Conservation (phyloP, 2,113 vertebrate genomes). For the Mobula hypostoma region DNA sequence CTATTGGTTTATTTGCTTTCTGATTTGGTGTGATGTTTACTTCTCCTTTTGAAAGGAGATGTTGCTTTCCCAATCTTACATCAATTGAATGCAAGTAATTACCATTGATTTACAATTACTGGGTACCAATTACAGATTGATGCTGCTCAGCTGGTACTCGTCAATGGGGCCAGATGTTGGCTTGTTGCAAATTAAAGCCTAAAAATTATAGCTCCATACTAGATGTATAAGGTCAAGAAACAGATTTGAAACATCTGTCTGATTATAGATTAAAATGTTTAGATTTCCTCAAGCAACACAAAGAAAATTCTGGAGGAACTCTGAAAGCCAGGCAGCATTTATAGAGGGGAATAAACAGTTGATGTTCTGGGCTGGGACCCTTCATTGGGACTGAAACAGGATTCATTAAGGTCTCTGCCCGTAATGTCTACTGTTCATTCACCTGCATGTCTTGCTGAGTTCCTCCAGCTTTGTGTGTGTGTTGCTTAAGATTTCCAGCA, state of each 20-base stretch:
- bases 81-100: background rate
- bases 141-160: background rate
- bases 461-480: too few species aligned
- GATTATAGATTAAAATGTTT: background rate
- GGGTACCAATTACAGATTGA: background rate
- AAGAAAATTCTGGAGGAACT: too few species aligned
- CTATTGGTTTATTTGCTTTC: background rate
- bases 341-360: too few species aligned
- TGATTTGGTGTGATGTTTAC: background rate
- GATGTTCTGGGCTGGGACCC: too few species aligned
- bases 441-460: too few species aligned
- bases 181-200: background rate
- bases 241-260: background rate
- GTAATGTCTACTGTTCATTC: too few species aligned
- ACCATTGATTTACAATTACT: background rate
- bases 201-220: background rate
- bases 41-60: background rate
- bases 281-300: background rate
- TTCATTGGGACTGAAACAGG: too few species aligned
- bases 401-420: too few species aligned
- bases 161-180: constrained; percentile 26
- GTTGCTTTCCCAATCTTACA: background rate
- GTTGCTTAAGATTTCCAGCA: too few species aligned
- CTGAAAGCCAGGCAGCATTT: too few species aligned
- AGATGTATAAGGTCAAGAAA: background rate